Evolutionary conservation across 2,888 invertebrate genomes (phyloP), one percentile per base, ranked within the genome.

Genomic region (Bombylius major): DNA sequence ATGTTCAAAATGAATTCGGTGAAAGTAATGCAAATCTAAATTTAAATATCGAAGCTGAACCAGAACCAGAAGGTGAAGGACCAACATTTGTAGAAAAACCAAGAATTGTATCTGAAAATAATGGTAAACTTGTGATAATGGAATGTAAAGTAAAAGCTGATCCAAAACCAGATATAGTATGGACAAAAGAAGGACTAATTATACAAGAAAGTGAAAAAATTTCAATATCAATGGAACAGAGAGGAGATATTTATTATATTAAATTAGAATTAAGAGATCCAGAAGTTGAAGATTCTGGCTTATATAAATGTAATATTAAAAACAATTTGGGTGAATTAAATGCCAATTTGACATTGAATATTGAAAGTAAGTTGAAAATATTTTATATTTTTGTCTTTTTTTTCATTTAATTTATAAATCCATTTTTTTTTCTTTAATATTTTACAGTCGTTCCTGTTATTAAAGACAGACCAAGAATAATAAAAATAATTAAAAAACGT

Each of bases 241-340:
- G 80, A 56, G 83, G 84, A 53, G 89, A 89, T 67, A 80, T 90
- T 63, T 94, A 90, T 76, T 87, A 89, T 66, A 89, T 95, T 58
- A 84, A 88, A 71, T 76, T 95, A 64, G 91, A 91, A 75, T 78
- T 94, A 47, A 82, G 84, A 67, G 93, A 95, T 76, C 95, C 96
- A 62, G 90, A 90, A 69, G 82, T 92, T 61, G 90, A 91, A 69
- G 98, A 99, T 78, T 96, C 96, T 66, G 99, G 98, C 63, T 80
- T 96, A 61, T 99, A 98, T 79, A 96, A 97, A 76, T 97, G 98
- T 75, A 95, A 94, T 69, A 93, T 96, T 67, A 95, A 94, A 75
- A 98, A 97, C 76, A 83, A 86, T 68, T 84, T 91, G 70, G 99
- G 98, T 65, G 97, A 98, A 81, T 83, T 95, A 62, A 96, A 96